A percentile compares a stretch with the other conserved stretches of the same genome.
Evolutionary conservation across 2,888 invertebrate species (phyloP).

Genomic region (Scrobipalpa atriplicella): DNA sequence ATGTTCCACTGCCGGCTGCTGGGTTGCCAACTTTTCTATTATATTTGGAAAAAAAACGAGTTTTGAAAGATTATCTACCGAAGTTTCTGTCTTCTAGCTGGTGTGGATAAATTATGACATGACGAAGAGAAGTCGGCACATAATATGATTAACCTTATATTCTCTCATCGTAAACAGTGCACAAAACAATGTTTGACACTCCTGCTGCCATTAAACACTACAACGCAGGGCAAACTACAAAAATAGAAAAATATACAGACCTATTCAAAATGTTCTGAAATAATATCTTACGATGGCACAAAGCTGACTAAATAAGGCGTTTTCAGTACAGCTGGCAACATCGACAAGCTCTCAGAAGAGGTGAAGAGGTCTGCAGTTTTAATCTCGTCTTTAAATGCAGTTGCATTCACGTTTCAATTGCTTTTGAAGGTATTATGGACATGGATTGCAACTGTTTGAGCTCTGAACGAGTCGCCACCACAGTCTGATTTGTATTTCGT

Average conservation of each 20-base stretch:
- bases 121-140: too few species aligned
- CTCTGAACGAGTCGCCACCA: constrained; percentile 4
- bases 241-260: too few species aligned
- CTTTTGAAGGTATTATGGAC: constrained; percentile 20
- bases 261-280: too few species aligned
- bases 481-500: background rate
- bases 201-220: too few species aligned
- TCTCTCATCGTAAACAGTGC: too few species aligned
- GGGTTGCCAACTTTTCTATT: background rate
- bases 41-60: background rate
- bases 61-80: background rate
- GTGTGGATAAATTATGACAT: too few species aligned
- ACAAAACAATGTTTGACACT: too few species aligned
- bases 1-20: constrained; percentile 52
- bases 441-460: constrained; percentile 1
- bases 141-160: too few species aligned
- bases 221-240: too few species aligned
- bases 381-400: constrained; percentile 30
- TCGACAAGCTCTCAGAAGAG: constrained; percentile 9
- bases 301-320: background rate
- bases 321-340: background rate
- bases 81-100: too few species aligned
- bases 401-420: constrained; percentile 19
- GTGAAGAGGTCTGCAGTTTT: constrained; percentile 25
- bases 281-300: too few species aligned